Percentiles rank a stretch among this genome's conserved stretches.
phyloP scores from a whole-genome alignment of 2,113 vertebrate species.

The Nibea albiflora region DNA sequence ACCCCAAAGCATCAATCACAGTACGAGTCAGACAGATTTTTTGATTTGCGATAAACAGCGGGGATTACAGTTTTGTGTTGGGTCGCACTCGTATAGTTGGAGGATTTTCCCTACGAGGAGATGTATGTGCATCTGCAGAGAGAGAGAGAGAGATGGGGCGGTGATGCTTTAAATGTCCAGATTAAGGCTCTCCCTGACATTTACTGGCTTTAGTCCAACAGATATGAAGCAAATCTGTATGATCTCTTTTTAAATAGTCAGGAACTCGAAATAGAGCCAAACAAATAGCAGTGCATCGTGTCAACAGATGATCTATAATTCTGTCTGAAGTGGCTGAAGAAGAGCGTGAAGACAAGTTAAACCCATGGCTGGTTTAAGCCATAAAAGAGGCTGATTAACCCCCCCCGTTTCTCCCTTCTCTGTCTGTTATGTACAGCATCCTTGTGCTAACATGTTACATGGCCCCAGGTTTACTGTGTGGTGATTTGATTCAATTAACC shows the following conservation, averaged over 20 bases:
- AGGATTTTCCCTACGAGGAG: slow-evolving; percentile 29
- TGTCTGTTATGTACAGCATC: neutral
- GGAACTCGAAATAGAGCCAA: slow-evolving; percentile 35
- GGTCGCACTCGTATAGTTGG: slow-evolving; percentile 41
- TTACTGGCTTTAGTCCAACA: slow-evolving; percentile 59
- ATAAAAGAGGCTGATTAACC: neutral
- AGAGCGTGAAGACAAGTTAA: neutral
- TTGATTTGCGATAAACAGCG: slow-evolving; percentile 68
- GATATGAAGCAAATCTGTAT: slow-evolving; percentile 49
- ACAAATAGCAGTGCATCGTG: slow-evolving; percentile 36
- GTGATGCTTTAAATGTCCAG: slow-evolving; percentile 48
- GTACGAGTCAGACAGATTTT: slow-evolving; percentile 60
- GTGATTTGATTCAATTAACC: neutral
- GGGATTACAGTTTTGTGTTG: slow-evolving; percentile 63
- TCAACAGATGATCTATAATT: slow-evolving; percentile 25
- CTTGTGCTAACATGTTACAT: neutral
- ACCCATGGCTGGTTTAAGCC: neutral
- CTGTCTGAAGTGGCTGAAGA: neutral
- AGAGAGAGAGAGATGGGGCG: neutral
- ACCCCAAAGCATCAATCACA: slow-evolving; percentile 66
- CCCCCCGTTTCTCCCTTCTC: neutral
- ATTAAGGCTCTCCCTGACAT: slow-evolving; percentile 67
- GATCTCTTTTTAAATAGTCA: slow-evolving; percentile 70
- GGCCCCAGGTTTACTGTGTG: neutral
- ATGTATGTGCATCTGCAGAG: neutral